Conservation (phyloP, 2,797 vertebrate species). For the Distichodus sexfasciatus region DNA sequence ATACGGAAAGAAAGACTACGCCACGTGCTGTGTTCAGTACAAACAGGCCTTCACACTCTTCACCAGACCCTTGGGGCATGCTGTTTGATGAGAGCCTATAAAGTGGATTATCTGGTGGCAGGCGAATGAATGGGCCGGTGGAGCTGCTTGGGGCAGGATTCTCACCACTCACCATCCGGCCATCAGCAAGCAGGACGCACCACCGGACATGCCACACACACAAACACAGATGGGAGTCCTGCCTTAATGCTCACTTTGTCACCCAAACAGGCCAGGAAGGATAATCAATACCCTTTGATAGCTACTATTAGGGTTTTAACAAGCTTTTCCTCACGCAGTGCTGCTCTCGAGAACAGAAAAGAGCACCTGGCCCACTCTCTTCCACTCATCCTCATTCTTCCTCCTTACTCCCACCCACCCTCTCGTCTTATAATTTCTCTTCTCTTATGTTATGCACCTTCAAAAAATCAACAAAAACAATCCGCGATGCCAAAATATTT, state of each 20-base stretch:
- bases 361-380: slow-evolving; percentile 57
- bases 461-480: slow-evolving; percentile 22
- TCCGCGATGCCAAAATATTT: slow-evolving; percentile 19
- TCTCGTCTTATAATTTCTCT: slow-evolving; percentile 39
- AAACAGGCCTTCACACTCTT: slow-evolving; percentile 49
- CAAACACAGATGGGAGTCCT: slow-evolving; percentile 51
- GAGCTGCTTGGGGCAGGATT: slow-evolving; percentile 48
- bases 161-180: slow-evolving; percentile 22
- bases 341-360: slow-evolving; percentile 65
- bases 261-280: slow-evolving; percentile 81
- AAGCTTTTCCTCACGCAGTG: slow-evolving; percentile 77
- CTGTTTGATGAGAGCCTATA: slow-evolving; percentile 78
- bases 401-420: slow-evolving; percentile 15
- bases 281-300: slow-evolving; percentile 88
- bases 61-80: slow-evolving; percentile 69
- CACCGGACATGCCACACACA: slow-evolving; percentile 61
- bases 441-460: slow-evolving; percentile 29
- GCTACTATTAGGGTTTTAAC: slow-evolving; percentile 78
- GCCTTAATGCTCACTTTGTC: slow-evolving; percentile 82
- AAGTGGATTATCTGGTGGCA: slow-evolving; percentile 78
- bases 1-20: neutral
- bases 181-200: slow-evolving; percentile 59
- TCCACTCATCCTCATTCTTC: slow-evolving; percentile 3
- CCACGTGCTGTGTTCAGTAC: slow-evolving; percentile 12
- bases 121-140: slow-evolving; percentile 66